A percentile compares a stretch with the other conserved stretches of the same genome.
These are phyloP conservation scores for Phrynocephalus versicolor DNA, from an alignment of 2,113 vertebrate genomes.

Conservation along the genomic window DNA sequence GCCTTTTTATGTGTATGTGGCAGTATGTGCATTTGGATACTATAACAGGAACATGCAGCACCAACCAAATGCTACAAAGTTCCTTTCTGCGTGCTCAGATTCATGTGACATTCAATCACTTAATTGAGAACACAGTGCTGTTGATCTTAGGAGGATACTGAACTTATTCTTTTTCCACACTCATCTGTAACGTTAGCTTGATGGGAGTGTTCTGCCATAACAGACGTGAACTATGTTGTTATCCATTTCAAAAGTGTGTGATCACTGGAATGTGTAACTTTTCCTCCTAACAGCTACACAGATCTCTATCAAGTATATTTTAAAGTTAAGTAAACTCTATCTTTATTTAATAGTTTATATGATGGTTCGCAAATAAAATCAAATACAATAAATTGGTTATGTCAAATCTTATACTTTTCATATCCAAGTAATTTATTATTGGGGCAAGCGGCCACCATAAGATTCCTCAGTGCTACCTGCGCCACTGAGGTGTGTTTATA, in stretches of 20 bases:
- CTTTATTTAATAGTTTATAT: slow-evolving; percentile 81
- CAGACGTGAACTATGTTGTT: neutral
- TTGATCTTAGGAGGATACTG: neutral
- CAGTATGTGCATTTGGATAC: neutral
- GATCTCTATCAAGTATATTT: slow-evolving; percentile 65
- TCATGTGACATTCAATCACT: neutral
- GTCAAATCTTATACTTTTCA: slow-evolving; percentile 70
- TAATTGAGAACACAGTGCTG: neutral
- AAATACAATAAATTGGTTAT: slow-evolving; percentile 72
- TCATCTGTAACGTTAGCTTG: neutral
- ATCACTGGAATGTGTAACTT: neutral
- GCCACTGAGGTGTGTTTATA: neutral
- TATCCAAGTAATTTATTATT: slow-evolving; percentile 64
- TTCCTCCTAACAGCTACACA: slow-evolving; percentile 48
- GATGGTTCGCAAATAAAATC: slow-evolving; percentile 77
- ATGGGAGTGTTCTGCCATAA: rapidly evolving
- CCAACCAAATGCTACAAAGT: neutral
- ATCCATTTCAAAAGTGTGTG: slow-evolving; percentile 9
- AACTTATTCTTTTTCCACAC: neutral
- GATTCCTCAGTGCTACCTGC: neutral
- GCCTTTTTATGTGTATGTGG: neutral
- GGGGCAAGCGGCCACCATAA: slow-evolving; percentile 34
- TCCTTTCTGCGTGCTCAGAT: neutral
- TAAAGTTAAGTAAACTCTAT: slow-evolving; percentile 76
- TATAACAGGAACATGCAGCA: neutral